phyloP scores from a whole-genome alignment of 2,113 vertebrate genomes.

The Halcyon senegalensis region DNA sequence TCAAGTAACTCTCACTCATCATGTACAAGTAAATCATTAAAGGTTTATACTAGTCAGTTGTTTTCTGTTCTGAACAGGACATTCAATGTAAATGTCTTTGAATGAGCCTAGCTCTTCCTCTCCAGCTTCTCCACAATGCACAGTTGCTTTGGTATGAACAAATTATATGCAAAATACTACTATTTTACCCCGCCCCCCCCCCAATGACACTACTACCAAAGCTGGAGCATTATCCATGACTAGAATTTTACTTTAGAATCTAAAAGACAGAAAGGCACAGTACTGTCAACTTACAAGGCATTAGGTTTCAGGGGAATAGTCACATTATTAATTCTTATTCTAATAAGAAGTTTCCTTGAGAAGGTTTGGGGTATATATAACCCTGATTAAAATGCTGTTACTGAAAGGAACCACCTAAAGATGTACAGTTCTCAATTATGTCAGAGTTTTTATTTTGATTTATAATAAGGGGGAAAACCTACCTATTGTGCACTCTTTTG shows the following conservation, averaged over 20 bases:
- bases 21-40: slow-evolving; percentile 23
- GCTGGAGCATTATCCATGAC: background rate
- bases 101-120: background rate
- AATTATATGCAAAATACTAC: background rate
- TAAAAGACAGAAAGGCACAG: background rate
- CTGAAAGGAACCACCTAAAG: background rate
- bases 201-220: background rate
- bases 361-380: background rate
- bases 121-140: background rate
- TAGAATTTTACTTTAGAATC: background rate
- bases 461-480: background rate
- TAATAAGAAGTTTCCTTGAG: background rate
- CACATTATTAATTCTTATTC: background rate
- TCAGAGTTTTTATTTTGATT: background rate
- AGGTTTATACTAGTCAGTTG: slow-evolving; percentile 16
- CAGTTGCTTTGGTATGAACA: background rate
- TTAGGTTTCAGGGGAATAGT: background rate
- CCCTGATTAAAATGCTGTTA: slow-evolving; percentile 33
- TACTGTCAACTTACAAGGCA: background rate
- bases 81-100: background rate
- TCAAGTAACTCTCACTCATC: background rate
- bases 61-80: background rate
- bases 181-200: background rate
- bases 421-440: background rate
- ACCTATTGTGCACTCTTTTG: background rate